Evolutionary conservation across 1,140 invertebrate genomes (phyloP), one percentile per base, ranked within the genome.

Genomic region (Trichogramma pretiosum): DNA sequence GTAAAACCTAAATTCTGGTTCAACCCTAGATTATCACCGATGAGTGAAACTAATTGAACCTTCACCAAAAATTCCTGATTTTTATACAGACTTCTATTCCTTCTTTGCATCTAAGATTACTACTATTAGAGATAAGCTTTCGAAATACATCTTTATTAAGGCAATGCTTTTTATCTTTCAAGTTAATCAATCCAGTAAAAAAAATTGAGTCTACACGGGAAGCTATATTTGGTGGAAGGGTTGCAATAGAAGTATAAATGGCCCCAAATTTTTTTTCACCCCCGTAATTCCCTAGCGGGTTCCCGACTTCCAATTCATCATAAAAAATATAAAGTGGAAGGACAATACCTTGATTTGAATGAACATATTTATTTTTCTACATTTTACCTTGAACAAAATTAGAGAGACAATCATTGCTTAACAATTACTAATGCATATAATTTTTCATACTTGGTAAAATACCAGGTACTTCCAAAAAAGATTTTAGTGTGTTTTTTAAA

Each of bases 51-150:
- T n/a, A 23, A n/a, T n/a, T 39, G 19, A 16, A 39, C 22, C 14
- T 39, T 39, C 10, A 39, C 4, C 3, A n/a, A 62, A 63, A 4
- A 18, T 5, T 18, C 9, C 7, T 4, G 5, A 36, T 13, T 3
- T 36, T 36, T 9, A 5, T n/a, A 19, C 5, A 19, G 3, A 36
- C n/a, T 3, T n/a, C 5, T 18, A 36, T 16, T 9, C 34, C 34
- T 4, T 3, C 21, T 5, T 4, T 3, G 5, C n/a, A n/a, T n/a
- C 13, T 5, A 9, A 36, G n/a, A 18, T 9, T 19, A 36, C 21
- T 36, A 8, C 17, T 9, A 7, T 36, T 19, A 7, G 17, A 7
- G 17, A 36, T n/a, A 8, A 36, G 13, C 4, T 36, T 36, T 36
- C 9, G 3, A 36, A 18, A 36, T 19, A 36, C 17, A 5, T 5